phyloP scores from a whole-genome alignment of 2,888 invertebrate species.

The Arctia plantaginis region DNA sequence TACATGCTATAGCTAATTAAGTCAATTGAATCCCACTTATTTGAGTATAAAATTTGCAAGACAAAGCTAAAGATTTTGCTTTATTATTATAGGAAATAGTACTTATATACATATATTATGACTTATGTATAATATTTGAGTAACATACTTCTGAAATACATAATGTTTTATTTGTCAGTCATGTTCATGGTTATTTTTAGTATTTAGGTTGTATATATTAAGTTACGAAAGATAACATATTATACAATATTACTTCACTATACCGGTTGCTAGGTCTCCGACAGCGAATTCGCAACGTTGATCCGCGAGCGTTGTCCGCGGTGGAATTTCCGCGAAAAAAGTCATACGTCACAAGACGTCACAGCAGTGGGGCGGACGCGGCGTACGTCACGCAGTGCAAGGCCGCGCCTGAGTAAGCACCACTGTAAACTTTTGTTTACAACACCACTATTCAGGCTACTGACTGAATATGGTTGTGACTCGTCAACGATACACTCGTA shows the following conservation, averaged over 20 bases:
- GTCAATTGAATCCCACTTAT: too few relatives aligned
- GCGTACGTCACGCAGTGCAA: slow-evolving; percentile 73
- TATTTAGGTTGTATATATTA: neutral
- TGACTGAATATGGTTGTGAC: slow-evolving; percentile 55
- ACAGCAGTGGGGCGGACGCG: slow-evolving; percentile 60
- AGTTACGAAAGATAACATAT: neutral
- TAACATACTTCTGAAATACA: neutral
- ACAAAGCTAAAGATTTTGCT: neutral
- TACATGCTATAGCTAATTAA: too few relatives aligned
- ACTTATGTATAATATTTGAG: neutral
- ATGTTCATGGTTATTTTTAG: neutral
- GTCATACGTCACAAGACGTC: slow-evolving; percentile 75
- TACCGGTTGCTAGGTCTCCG: slow-evolving; percentile 36
- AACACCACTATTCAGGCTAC: slow-evolving; percentile 35
- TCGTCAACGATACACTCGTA: slow-evolving; percentile 46
- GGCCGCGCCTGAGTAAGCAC: slow-evolving; percentile 68
- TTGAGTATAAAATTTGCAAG: neutral
- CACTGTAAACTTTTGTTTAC: slow-evolving; percentile 62
- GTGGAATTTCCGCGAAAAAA: slow-evolving; percentile 85
- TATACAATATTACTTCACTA: slow-evolving; percentile 2
- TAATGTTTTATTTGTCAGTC: neutral
- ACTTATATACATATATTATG: neutral
- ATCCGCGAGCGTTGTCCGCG: slow-evolving; percentile 72
- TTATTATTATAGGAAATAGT: neutral
- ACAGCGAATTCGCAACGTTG: slow-evolving; percentile 45